phyloP scores from a whole-genome alignment of 1,140 invertebrate genomes.

The Bathynomus jamesi region DNA sequence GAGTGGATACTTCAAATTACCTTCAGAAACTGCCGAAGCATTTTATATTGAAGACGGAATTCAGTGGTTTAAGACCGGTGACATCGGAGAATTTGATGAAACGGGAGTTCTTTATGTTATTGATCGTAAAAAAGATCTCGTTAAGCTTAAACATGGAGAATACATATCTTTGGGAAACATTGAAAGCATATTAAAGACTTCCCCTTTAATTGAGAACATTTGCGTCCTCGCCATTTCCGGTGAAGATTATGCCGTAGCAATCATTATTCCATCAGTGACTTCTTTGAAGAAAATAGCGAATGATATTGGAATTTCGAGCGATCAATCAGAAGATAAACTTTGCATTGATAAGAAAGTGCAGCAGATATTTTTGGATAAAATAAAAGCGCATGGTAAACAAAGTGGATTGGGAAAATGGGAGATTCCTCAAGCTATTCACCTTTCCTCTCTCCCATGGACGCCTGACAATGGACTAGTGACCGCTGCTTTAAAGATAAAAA shows the following conservation, averaged over 20 bases:
- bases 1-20: conserved; percentile 50
- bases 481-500: conserved; percentile 92
- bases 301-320: conserved; percentile 33
- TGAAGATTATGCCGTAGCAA: conserved; percentile 46
- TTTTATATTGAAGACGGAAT: conserved; percentile 46
- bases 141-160: conserved; percentile 54
- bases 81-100: conserved; percentile 53
- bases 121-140: conserved; percentile 55
- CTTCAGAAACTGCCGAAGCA: conserved; percentile 49
- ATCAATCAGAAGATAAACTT: conserved; percentile 38
- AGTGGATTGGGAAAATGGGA: conserved; percentile 76
- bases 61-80: conserved; percentile 52
- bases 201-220: conserved; percentile 49
- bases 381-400: conserved; percentile 38
- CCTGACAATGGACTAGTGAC: conserved; percentile 93
- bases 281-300: conserved; percentile 37
- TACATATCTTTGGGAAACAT: conserved; percentile 50
- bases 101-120: conserved; percentile 54
- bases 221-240: conserved; percentile 45
- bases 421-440: conserved; percentile 79
- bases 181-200: conserved; percentile 50
- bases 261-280: conserved; percentile 46
- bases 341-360: conserved; percentile 42
- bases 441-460: conserved; percentile 87
- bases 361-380: conserved; percentile 33